These are phyloP conservation scores for Drosophila trapezifrons DNA, from an alignment of 1,140 invertebrate species.

Conservation along the genomic window DNA sequence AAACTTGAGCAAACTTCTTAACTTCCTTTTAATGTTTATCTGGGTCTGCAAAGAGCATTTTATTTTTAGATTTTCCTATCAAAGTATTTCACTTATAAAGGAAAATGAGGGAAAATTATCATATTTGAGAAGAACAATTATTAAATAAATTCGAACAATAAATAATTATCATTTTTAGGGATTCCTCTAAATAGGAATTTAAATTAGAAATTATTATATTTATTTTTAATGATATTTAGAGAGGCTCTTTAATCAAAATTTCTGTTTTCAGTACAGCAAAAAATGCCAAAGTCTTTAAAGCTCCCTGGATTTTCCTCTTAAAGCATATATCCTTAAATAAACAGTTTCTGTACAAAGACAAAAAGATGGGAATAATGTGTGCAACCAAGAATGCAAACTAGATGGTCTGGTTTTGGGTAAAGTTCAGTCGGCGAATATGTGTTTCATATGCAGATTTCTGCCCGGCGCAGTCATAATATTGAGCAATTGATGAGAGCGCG, in stretches of 20 bases:
- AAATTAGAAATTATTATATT: too few relatives aligned
- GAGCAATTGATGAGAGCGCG: conserved; percentile 73
- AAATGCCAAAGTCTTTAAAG: neutral
- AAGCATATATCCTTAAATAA: neutral
- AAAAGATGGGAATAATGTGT: conserved; percentile 9
- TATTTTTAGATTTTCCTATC: too few relatives aligned
- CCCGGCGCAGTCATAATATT: conserved; percentile 63
- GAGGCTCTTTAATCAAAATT: too few relatives aligned
- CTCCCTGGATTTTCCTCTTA: neutral
- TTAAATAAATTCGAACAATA: too few relatives aligned
- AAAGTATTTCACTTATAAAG: too few relatives aligned
- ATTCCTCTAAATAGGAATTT: too few relatives aligned
- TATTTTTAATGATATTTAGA: too few relatives aligned
- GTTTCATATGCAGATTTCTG: conserved; percentile 67
- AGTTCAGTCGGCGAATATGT: conserved; percentile 27
- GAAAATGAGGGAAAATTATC: too few relatives aligned
- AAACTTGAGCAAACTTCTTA: neutral
- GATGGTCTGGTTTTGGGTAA: conserved; percentile 10
- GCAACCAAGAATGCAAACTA: conserved; percentile 27
- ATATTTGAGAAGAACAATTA: too few relatives aligned
- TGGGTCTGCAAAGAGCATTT: too few relatives aligned
- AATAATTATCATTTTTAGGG: too few relatives aligned
- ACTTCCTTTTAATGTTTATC: neutral
- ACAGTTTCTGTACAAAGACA: neutral
- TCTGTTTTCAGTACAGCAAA: neutral